Percentiles rank a stretch among this genome's conserved stretches.
phyloP scores from a whole-genome alignment of 2,113 vertebrate species.

The Pycnonotus jocosus region DNA sequence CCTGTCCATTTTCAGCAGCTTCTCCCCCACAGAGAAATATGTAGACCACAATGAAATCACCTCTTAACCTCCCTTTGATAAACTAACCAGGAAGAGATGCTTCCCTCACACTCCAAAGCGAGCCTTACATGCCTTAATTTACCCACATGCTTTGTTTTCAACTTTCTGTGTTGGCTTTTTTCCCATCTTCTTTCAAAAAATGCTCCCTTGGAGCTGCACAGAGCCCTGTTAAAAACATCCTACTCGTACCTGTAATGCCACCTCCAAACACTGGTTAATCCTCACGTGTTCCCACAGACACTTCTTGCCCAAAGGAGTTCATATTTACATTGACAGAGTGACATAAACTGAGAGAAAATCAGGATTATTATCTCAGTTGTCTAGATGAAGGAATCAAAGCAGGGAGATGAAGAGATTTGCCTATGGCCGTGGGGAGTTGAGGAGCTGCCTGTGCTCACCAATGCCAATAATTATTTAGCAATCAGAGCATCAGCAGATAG shows the following conservation, averaged over 20 bases:
- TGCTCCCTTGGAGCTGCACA: not conserved
- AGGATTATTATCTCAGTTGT: not conserved
- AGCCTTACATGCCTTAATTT: not conserved
- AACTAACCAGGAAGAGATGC: not conserved
- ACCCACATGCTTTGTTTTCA: not conserved
- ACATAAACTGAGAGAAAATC: not conserved
- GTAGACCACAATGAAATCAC: not conserved
- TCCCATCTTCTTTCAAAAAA: not conserved
- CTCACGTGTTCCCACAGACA: not conserved
- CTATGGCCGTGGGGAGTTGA: not conserved
- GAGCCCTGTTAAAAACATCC: not conserved
- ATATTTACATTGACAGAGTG: not conserved
- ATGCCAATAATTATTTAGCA: not conserved
- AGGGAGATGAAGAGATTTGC: slow-evolving; percentile 11
- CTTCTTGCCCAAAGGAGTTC: slow-evolving; percentile 11
- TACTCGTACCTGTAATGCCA: not conserved
- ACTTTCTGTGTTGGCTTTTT: not conserved
- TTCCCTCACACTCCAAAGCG: not conserved
- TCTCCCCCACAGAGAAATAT: not conserved
- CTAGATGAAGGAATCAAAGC: not conserved
- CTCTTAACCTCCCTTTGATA: not conserved
- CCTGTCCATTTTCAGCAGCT: not conserved
- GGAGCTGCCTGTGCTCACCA: not conserved
- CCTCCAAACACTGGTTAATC: not conserved
- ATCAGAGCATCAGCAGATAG: not conserved